Evolutionary conservation across 2,797 vertebrate species (phyloP).

Genomic region (Manis pentadactyla): DNA sequence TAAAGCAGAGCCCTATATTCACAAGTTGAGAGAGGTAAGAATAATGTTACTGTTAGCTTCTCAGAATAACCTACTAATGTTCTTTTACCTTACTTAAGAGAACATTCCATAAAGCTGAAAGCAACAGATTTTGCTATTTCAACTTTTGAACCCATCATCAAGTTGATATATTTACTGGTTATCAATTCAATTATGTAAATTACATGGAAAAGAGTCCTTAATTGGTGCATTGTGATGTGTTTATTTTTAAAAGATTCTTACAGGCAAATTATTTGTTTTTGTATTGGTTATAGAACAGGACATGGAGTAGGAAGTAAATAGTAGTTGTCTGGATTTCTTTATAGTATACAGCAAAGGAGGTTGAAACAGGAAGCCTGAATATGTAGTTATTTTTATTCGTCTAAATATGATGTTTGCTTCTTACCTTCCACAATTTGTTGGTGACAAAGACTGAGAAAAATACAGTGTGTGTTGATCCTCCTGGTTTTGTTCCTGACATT

Average conservation of each 20-base stretch:
- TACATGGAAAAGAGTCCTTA: neutral
- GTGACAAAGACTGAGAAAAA: neutral
- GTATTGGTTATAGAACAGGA: neutral
- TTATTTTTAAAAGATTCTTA: neutral
- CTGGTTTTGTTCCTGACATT: neutral
- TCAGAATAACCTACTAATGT: neutral
- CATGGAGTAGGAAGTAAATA: neutral
- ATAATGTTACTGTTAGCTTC: neutral
- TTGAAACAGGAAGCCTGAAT: neutral
- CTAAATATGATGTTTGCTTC: neutral
- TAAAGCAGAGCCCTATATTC: neutral
- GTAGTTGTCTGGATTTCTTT: neutral
- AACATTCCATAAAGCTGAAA: neutral
- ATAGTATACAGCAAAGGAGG: neutral
- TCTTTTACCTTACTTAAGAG: neutral
- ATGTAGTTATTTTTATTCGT: neutral
- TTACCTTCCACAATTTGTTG: neutral
- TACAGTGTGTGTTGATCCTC: rapidly evolving
- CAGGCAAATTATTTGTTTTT: neutral
- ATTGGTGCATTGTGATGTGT: neutral
- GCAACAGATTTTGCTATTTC: neutral
- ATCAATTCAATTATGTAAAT: constrained; percentile 13
- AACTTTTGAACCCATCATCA: neutral
- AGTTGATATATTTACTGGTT: neutral
- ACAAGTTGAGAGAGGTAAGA: neutral